Conservation (phyloP, 64 coral and sea anemone genomes). For the Hydrozoanthus tunicans region DNA sequence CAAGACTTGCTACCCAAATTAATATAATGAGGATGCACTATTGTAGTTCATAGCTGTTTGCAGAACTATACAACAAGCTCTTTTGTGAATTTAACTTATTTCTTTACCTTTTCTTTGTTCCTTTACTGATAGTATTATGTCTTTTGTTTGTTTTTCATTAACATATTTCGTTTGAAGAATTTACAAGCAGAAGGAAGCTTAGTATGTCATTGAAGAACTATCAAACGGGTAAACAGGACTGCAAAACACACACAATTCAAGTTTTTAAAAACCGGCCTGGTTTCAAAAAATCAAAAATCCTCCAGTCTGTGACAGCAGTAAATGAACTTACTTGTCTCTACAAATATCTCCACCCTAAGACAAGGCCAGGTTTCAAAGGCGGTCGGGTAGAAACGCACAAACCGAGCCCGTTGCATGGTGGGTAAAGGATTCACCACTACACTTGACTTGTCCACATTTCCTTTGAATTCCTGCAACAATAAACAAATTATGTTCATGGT, state of each 20-base stretch:
- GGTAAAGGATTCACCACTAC: constrained; percentile 14
- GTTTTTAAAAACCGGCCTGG: not conserved
- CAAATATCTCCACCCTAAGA: constrained; percentile 43
- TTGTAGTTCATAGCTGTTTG: too few species aligned
- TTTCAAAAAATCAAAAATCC: not conserved
- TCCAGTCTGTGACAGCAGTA: not conserved
- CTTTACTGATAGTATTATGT: too few species aligned
- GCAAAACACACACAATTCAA: not conserved
- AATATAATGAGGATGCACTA: too few species aligned
- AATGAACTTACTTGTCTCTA: constrained; percentile 4
- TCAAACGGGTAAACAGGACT: too few species aligned
- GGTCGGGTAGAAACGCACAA: constrained; percentile 40
- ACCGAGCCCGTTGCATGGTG: constrained; percentile 8
- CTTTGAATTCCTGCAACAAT: not conserved
- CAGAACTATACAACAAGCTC: too few species aligned
- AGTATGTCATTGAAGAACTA: too few species aligned
- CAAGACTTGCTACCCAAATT: too few species aligned
- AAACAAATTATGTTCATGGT: not conserved
- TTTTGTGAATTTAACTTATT: too few species aligned
- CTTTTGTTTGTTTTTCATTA: too few species aligned
- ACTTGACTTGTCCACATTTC: constrained; percentile 3
- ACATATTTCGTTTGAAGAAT: too few species aligned
- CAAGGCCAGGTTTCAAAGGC: not conserved
- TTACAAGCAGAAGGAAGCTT: too few species aligned
- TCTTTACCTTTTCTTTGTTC: too few species aligned